Base-by-base conservation (phyloP, 1,140 invertebrate species). In the Pectinophora gossypiella region DNA sequence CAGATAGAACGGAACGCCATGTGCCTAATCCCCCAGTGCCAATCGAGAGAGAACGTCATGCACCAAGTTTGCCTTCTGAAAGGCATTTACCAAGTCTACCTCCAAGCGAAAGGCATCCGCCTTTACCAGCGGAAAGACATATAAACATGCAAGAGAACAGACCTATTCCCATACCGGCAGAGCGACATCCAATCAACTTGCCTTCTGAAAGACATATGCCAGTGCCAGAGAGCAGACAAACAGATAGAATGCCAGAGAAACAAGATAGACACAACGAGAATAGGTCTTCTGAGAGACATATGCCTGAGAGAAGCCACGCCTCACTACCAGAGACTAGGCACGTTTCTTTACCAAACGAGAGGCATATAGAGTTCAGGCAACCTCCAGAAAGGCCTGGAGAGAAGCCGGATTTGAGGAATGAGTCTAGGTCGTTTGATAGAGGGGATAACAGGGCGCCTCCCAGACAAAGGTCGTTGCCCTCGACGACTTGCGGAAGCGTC, bases 401-500 rank as follows among this genome's bases (percentile, higher is more conserved):
- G 15, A 83, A 72, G 35, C 73, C 77, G 0, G 70, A 76, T 23
- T 23, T 23, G 74, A 72, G 52, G 72, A 18, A 58, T 59, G 35
- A 74, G 68, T 68, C 77, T 77, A 27, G 78, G 77, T 46, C 59
- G 62, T 40, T 51, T 43, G 70, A 77, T 18, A 71, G 70, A 47
- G 51, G 64, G 19, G 78, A 84, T 12, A 71, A 54, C 58, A 61
- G 76, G 27, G 77, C 72, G 1, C 83, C 83, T 0, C 76, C 81
- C 0, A 64, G 83, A 42, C 83, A 86, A 45, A 71, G 83, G 42
- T 85, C 81, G 1, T 48, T 86, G 16, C 83, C 83, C 0, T 60
- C 79, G 1, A 66, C 64, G 0, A 82, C 72, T 1, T 77, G 69
- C 46, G 62, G 68, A 0, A 65, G 67, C 42, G 54, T 69, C 0